A percentile compares a stretch with the other conserved stretches of the same genome.
Conservation (phyloP, 2,113 vertebrate genomes). For the Etheostoma cragini region DNA sequence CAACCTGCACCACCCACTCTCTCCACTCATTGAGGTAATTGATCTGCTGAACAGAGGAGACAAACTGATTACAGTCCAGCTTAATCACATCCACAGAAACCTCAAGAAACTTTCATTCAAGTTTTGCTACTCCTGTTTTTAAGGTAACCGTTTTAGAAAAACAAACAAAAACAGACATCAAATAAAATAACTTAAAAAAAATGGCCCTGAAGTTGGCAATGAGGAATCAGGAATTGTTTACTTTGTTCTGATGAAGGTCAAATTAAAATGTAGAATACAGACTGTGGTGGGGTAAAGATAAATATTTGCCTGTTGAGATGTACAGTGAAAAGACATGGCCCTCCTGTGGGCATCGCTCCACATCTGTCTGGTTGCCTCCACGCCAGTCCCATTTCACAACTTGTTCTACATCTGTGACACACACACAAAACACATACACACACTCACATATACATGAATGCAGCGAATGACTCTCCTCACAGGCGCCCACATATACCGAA, state of each 20-base stretch:
- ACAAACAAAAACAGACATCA: neutral
- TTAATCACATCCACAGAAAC: conserved; percentile 52
- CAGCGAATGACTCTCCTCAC: conserved; percentile 43
- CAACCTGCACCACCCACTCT: conserved; percentile 27
- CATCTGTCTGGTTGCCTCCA: conserved; percentile 46
- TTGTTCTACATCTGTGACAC: conserved; percentile 75
- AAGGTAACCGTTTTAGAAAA: conserved; percentile 11
- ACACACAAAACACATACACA: conserved; percentile 29
- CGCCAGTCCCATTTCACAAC: conserved; percentile 78
- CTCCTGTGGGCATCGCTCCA: conserved; percentile 70
- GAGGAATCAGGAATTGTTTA: conserved; percentile 26
- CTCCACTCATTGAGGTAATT: conserved; percentile 63
- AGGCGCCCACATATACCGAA: conserved; percentile 48
- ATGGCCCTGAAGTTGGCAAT: neutral
- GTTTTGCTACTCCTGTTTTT: neutral
- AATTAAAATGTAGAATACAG: conserved; percentile 56
- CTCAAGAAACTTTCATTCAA: conserved; percentile 47
- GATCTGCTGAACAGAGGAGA: conserved; percentile 60
- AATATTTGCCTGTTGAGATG: conserved; percentile 72
- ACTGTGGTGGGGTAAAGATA: conserved; percentile 49
- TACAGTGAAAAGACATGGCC: conserved; percentile 67
- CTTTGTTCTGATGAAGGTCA: conserved; percentile 75
- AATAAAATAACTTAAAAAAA: conserved; percentile 22
- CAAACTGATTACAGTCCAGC: conserved; percentile 70
- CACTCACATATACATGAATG: conserved; percentile 30